Base-by-base conservation (phyloP, 2,113 vertebrate species). In the Aldabrachelys gigantea region DNA sequence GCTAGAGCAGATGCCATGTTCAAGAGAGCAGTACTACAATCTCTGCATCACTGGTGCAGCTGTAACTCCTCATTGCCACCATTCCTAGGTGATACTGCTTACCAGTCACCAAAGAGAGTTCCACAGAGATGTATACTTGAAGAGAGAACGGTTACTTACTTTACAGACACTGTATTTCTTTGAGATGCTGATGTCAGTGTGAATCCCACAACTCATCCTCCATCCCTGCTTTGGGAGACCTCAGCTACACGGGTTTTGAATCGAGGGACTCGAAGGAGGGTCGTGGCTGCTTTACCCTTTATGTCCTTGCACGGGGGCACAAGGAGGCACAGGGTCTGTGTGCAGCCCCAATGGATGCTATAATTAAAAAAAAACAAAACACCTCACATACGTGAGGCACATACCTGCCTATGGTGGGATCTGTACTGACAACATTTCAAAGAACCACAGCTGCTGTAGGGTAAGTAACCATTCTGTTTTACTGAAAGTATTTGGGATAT, bases 401-500 rank as follows among this genome's bases (percentile, higher is more conserved):
- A 0, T 21, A 24, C n/a, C 41, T 35, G 13, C 17, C 29, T 65
- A 25, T 49, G 35, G 75, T 25, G 49, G 62, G 54, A 12, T 29
- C n/a, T 29, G 81, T 57, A 25, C 62, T 21, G 87, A 72, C 82
- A 3, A 5, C 19, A 2, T 13, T 72, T 47, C 52, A 1, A 14
- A 19, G 65, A 17, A 3, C 0, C 2, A 16, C 54, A 8, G 0
- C 5, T 3, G 11, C 7, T 59, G 12, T 3, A 5, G 50, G 2
- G 41, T 78, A 78, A 47, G 41, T 78, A 25, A 27, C 17, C 0
- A 0, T 17, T 69, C 52, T 3, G 7, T 47, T 19, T 22, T 9
- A 1, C 52, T 2, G 8, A 13, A 0, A 59, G 31, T 29, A 0
- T 80, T 53, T 0, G 1, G 80, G 53, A 19, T 0, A 0, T 41